Base-by-base conservation (phyloP, 2,797 vertebrate species). In the Syncerus caffer region DNA sequence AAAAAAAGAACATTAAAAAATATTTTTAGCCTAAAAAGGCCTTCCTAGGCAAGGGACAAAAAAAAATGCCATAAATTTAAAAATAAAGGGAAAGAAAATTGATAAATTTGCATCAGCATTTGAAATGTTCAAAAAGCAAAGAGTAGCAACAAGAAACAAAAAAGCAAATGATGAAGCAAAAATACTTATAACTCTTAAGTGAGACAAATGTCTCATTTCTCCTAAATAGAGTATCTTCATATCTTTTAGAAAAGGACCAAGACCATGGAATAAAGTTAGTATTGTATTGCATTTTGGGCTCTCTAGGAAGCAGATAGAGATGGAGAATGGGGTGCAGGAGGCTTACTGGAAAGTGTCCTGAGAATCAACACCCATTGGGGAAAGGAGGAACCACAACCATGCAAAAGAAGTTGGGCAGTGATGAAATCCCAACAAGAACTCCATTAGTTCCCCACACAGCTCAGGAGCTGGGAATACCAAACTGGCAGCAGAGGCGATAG, bases 71-170 rank as follows among this genome's bases (percentile, higher is more conserved):
- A 64, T 79, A 87, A 94, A 94, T 89, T 34, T 42, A 89, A 95
- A 89, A 78, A 94, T 42, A 64, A 29, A 45, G 50, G 45, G 7
- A 71, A 83, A 79, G 55, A 67, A 85, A 71, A 50, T 19, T 4
- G 25, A 86, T 76, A 83, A 42, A 94, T 91, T 57, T 57, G 45
- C 16, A 90, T 62, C 78, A 47, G 67, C 55, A 31, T 64, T 38
- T 90, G 38, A 79, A 96, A 92, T 16, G 31, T 96, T 25, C 86
- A 34, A 84, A 96, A 96, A 60, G 83, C 90, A 84, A 90, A 58
- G 42, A 95, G 57, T 5, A 92, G 21, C n/a, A 64, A 62, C 11
- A 57, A 47, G 27, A 90, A 90, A 88, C 78, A 55, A 23, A 89
- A 64, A 78, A 74, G 71, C 79, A 58, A 92, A 90, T 47, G 19